phyloP scores from a whole-genome alignment of 1,140 invertebrate species.

The Euura lappo region DNA sequence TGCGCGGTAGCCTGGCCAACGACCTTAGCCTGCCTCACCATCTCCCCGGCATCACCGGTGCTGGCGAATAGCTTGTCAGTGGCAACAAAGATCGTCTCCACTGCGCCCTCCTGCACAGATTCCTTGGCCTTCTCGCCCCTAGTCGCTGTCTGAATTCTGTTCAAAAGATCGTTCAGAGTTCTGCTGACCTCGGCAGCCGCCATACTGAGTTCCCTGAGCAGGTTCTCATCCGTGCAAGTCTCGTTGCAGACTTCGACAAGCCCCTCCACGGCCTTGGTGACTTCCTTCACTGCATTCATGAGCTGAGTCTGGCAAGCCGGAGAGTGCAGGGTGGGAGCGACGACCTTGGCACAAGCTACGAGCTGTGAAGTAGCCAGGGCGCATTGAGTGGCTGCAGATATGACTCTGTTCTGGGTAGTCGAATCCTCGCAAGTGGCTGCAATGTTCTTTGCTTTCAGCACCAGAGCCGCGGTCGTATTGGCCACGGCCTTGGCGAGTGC shows the following conservation, averaged over 20 bases:
- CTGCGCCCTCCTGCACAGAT: conserved; percentile 76
- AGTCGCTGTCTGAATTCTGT: conserved; percentile 79
- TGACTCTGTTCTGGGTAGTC: conserved; percentile 84
- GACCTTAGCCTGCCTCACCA: conserved; percentile 93
- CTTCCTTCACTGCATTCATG: conserved; percentile 90
- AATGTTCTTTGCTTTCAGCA: conserved; percentile 93
- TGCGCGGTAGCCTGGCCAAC: conserved; percentile 91
- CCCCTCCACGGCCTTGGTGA: conserved; percentile 89
- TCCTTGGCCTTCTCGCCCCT: conserved; percentile 59
- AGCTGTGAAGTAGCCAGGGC: conserved; percentile 97
- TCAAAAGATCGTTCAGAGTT: conserved; percentile 88
- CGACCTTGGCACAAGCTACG: conserved; percentile 96
- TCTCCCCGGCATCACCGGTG: conserved; percentile 85
- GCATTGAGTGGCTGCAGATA: conserved; percentile 94
- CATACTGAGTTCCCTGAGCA: conserved; percentile 78
- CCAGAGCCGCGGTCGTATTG: conserved; percentile 93
- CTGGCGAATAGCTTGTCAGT: conserved; percentile 89
- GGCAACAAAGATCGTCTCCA: conserved; percentile 89
- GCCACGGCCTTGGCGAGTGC: conserved; percentile 95
- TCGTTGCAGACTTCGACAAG: conserved; percentile 87
- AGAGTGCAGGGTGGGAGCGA: conserved; percentile 84
- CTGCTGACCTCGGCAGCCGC: conserved; percentile 90
- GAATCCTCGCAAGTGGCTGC: conserved; percentile 83
- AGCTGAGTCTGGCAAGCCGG: conserved; percentile 94
- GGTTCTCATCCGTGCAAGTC: conserved; percentile 68